A percentile compares a stretch with the other conserved stretches of the same genome.
These are phyloP conservation scores for Temnothorax ravouxi DNA, from an alignment of 2,888 invertebrate species.

Conservation along the genomic window DNA sequence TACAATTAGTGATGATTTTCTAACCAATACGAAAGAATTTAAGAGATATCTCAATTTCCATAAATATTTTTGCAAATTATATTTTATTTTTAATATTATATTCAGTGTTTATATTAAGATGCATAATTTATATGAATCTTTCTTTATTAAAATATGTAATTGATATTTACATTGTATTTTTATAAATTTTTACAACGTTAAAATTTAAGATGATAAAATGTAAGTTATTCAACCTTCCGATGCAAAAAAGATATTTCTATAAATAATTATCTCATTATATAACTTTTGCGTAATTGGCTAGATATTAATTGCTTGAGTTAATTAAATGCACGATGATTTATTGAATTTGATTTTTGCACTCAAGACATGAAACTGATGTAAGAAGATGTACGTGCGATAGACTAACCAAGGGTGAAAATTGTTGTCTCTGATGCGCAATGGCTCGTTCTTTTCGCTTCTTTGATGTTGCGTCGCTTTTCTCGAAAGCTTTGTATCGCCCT, in stretches of 20 bases:
- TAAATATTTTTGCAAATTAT: neutral
- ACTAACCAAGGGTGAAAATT: constrained; percentile 73
- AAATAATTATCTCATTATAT: neutral
- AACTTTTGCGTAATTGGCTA: neutral
- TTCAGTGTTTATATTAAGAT: neutral
- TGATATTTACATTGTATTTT: neutral
- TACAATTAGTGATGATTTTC: neutral
- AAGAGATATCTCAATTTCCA: neutral
- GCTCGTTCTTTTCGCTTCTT: constrained; percentile 65
- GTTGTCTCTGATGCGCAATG: constrained; percentile 57
- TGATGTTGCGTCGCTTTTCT: constrained; percentile 66
- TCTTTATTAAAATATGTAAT: neutral
- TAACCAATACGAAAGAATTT: neutral
- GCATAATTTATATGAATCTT: constrained; percentile 12
- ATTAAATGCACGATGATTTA: constrained; percentile 21
- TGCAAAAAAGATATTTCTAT: neutral
- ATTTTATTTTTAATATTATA: neutral
- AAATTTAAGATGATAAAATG: neutral
- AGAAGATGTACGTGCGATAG: neutral
- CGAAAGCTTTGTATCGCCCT: neutral
- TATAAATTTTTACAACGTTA: neutral
- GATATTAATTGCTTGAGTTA: constrained; percentile 7
- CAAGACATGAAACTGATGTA: constrained; percentile 1
- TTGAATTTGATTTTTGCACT: neutral
- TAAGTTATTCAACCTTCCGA: neutral